Evolutionary conservation across 2,888 invertebrate species (phyloP).

Genomic region (Ophonus ardosiacus): DNA sequence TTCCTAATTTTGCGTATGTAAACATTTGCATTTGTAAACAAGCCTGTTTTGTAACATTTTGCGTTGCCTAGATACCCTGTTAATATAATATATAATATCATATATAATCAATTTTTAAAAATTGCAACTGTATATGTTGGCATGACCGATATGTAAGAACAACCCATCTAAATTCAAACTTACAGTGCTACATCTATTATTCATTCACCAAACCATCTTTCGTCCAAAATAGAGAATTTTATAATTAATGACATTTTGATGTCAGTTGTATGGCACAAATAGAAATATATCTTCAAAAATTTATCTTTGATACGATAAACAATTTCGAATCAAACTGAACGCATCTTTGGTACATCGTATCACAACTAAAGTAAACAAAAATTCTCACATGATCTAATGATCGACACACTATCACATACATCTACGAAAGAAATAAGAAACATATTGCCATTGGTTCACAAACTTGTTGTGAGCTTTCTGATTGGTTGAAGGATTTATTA

Average conservation of each 20-base stretch:
- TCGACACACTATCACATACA: too few species aligned
- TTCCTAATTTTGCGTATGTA: too few species aligned
- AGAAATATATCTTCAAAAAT: slow-evolving; percentile 68
- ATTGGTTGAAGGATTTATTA: too few species aligned
- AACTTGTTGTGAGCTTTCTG: too few species aligned
- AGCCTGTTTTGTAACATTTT: not conserved
- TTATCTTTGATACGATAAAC: slow-evolving; percentile 65
- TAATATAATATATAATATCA: slow-evolving; percentile 64
- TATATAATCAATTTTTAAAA: slow-evolving; percentile 66
- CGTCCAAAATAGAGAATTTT: slow-evolving; percentile 62
- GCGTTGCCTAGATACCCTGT: not conserved
- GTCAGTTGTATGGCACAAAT: slow-evolving; percentile 70
- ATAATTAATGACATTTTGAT: slow-evolving; percentile 68
- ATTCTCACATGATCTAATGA: not conserved
- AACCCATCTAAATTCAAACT: slow-evolving; percentile 62
- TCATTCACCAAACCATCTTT: slow-evolving; percentile 59
- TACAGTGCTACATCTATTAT: slow-evolving; percentile 62
- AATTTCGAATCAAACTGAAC: slow-evolving; percentile 63
- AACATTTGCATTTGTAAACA: not conserved
- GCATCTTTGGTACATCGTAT: slow-evolving; percentile 75
- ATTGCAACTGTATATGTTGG: slow-evolving; percentile 71
- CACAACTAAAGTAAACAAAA: slow-evolving; percentile 71
- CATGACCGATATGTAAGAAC: slow-evolving; percentile 74
- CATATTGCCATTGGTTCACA: too few species aligned
- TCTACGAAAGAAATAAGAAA: slow-evolving; percentile 66